phyloP scores from a whole-genome alignment of 1,140 invertebrate genomes.

The Sarcophaga bullata region DNA sequence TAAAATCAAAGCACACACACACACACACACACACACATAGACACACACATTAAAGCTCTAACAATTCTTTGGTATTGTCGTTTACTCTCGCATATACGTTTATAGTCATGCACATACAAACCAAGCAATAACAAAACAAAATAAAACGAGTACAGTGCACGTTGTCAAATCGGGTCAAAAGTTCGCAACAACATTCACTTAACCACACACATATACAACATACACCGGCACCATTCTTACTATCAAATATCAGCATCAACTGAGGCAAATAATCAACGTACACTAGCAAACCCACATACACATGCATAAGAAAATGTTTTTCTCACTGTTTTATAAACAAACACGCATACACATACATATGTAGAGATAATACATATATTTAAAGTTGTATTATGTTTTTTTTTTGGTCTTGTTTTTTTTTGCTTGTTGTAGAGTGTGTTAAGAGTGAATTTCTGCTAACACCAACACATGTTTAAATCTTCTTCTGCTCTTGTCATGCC shows the following conservation, averaged over 20 bases:
- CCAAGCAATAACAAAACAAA: constrained; percentile 6
- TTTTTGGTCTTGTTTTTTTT: too few species aligned
- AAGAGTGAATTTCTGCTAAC: not conserved
- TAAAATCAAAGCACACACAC: not conserved
- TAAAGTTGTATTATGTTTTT: too few species aligned
- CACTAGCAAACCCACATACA: not conserved
- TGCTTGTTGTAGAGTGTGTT: too few species aligned
- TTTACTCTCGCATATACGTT: not conserved
- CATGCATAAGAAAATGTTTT: not conserved
- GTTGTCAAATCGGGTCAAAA: constrained; percentile 42
- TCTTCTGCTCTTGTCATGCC: constrained; percentile 1
- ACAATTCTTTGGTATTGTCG: not conserved
- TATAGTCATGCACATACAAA: not conserved
- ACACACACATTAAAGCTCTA: not conserved
- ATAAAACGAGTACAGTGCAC: constrained; percentile 25
- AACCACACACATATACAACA: not conserved
- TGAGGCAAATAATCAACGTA: not conserved
- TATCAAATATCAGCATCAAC: not conserved
- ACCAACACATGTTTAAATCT: constrained; percentile 21
- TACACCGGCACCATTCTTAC: not conserved
- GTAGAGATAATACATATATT: too few species aligned
- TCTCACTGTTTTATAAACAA: not conserved
- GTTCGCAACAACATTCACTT: constrained; percentile 27
- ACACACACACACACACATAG: not conserved
- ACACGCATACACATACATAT: too few species aligned